A percentile compares a stretch with the other conserved stretches of the same genome.
Conservation (phyloP, 2,888 invertebrate genomes). For the Pelosia muscerda region DNA sequence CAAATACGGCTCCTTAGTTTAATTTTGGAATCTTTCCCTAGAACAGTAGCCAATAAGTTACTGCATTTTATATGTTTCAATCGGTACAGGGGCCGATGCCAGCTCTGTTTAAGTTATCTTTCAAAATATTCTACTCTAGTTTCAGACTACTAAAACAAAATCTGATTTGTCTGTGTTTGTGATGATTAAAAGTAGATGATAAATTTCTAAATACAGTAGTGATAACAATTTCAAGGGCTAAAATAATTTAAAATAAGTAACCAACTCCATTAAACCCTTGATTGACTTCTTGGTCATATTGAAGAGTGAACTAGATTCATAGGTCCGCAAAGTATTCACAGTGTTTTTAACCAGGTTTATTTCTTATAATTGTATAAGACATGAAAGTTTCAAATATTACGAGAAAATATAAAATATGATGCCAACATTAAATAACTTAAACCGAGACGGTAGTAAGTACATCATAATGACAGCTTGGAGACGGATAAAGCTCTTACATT, state of each 20-base stretch:
- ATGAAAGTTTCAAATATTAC: not conserved
- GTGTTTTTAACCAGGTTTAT: not conserved
- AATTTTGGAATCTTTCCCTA: no score
- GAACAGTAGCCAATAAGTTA: no score
- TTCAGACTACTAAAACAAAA: no score
- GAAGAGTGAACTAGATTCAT: not conserved
- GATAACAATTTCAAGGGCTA: not conserved
- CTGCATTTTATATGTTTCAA: no score
- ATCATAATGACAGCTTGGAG: slow-evolving; percentile 6
- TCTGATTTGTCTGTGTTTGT: not conserved
- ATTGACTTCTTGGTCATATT: not conserved
- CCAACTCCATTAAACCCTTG: not conserved
- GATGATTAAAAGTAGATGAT: not conserved
- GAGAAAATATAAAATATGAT: not conserved
- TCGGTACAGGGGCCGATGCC: no score
- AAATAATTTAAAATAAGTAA: not conserved
- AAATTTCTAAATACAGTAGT: not conserved
- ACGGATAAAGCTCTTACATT: slow-evolving; percentile 17
- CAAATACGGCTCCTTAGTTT: no score
- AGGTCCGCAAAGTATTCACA: not conserved
- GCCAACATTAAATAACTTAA: not conserved
- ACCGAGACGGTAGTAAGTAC: slow-evolving; percentile 5
- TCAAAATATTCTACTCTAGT: no score
- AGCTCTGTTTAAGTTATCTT: no score
- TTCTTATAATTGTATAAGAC: not conserved